Evolutionary conservation across 2,888 invertebrate species (phyloP).

Genomic region (Leucozona laternaria): DNA sequence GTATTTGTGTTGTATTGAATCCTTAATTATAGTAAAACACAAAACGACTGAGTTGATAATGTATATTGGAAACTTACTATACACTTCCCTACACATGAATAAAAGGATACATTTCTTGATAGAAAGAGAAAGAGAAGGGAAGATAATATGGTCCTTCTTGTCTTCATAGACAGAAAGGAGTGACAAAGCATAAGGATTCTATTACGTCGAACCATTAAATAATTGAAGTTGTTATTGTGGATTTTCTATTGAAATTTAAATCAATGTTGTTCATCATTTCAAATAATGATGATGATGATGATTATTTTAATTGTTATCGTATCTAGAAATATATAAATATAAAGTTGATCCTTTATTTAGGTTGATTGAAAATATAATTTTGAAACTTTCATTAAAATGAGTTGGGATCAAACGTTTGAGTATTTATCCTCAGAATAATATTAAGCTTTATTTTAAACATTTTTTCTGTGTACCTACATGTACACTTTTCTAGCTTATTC

Average conservation of each 20-base stretch:
- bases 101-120: background rate
- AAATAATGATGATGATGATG: background rate
- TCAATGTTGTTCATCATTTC: conserved; percentile 34
- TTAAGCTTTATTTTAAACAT: background rate
- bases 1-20: conserved; percentile 68
- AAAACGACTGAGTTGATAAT: conserved; percentile 33
- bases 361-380: background rate
- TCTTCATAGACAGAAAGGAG: background rate
- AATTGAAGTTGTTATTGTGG: conserved; percentile 54
- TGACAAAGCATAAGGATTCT: conserved; percentile 49
- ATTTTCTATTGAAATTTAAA: conserved; percentile 52
- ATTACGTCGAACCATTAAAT: conserved; percentile 64
- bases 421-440: background rate
- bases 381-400: background rate
- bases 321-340: background rate
- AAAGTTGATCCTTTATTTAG: background rate
- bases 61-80: background rate
- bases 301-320: conserved; percentile 6
- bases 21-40: conserved; percentile 55
- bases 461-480: background rate
- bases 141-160: background rate
- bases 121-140: background rate
- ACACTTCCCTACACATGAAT: background rate
- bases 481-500: background rate
- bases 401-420: background rate